These are phyloP conservation scores for Drosophila subobscura DNA, from an alignment of 1,140 invertebrate genomes.

Conservation along the genomic window DNA sequence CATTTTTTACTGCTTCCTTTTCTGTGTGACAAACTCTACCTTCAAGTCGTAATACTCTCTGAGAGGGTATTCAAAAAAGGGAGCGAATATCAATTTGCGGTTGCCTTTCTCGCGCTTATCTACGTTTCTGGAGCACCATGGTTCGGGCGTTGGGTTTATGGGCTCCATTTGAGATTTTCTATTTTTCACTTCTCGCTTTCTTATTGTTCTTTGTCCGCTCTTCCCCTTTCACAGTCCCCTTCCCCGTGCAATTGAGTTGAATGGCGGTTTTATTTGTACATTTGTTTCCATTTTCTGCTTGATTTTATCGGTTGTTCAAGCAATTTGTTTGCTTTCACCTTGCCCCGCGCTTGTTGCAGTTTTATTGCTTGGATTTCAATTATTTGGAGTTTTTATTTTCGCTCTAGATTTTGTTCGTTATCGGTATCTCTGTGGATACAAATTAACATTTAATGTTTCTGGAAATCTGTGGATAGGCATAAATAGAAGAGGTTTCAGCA, in stretches of 20 bases:
- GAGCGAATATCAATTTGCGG: conserved; percentile 69
- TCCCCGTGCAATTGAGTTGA: conserved; percentile 26
- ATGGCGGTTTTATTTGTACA: conserved; percentile 45
- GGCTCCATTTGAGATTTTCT: conserved; percentile 54
- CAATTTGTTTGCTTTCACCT: conserved; percentile 61
- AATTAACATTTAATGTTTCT: no score
- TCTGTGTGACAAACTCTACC: no score
- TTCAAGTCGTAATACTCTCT: no score
- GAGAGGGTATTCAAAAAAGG: neutral
- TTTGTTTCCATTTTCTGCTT: conserved; percentile 44
- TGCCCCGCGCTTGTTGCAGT: conserved; percentile 44
- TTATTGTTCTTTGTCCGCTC: conserved; percentile 31
- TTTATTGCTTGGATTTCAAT: conserved; percentile 49
- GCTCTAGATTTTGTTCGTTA: no score
- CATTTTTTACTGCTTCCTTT: no score
- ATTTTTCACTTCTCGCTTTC: conserved; percentile 38
- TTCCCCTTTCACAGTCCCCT: no score
- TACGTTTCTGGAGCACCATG: conserved; percentile 34
- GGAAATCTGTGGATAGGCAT: no score
- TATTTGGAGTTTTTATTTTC: conserved; percentile 39
- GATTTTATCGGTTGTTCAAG: conserved; percentile 54
- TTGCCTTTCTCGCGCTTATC: conserved; percentile 62
- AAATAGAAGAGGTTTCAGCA: no score
- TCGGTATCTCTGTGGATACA: no score
- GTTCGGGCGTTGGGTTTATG: conserved; percentile 48